Evolutionary conservation across 64 coral and sea anemone species (phyloP), one percentile per base, ranked within the genome.

Genomic region (Orbicella faveolata): DNA sequence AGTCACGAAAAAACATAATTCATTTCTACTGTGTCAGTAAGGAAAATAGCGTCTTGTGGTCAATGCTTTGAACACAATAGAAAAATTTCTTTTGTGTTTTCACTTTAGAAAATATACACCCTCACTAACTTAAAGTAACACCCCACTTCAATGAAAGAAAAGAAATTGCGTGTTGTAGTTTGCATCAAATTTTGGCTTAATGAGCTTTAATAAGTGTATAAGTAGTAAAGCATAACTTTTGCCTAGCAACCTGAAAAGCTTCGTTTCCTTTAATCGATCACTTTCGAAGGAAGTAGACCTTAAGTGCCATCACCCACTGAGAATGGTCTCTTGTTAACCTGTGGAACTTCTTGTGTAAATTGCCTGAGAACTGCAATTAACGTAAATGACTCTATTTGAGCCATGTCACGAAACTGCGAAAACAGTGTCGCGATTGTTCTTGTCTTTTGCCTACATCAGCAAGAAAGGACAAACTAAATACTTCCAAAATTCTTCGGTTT

Each of bases 371-470:
- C 39, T 13, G 37, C 39, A 85, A 85, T 70, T 72, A 85, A 23
- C 36, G 20, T 34, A 72, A 85, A 51, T 85, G 37, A 73, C 63
- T 34, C 66, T 52, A 72, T 30, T 52, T 3, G 65, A 23, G 30
- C 8, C 61, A 21, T 67, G 65, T 85, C 64, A 85, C 82, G 65
- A 85, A 85, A 85, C 39, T 30, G 21, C 30, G 7, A 81, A 63
- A 10, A 68, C 37, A 6, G 0, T 68, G 14, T 13, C 36, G 17
- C 2, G 8, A 9, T 57, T 34, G 14, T 26, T 64, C 7, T 39
- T 57, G 52, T 59, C 10, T 14, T 59, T 15, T 59, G 55, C 15
- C 55, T 16, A 59, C 55, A 59, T 59, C 55, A 59, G 11, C 55
- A 59, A 59, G 55, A 59, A 13, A 16, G 55, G 55, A 16, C 25